Base-by-base conservation (phyloP, 37 sponge, comb jelly and placozoan species). In the Diacarnus erythraeanus region DNA sequence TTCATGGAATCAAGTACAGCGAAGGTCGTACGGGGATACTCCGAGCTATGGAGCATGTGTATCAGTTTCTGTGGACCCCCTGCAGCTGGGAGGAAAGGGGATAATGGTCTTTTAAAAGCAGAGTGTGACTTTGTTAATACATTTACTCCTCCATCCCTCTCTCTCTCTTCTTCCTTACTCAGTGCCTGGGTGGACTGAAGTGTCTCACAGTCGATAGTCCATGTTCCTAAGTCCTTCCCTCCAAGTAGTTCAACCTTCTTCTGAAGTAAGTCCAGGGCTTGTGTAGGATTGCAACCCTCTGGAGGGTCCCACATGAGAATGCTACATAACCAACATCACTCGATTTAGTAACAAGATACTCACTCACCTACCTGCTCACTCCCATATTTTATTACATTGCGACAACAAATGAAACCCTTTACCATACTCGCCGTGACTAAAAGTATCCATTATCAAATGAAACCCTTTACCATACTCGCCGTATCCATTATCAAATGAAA, bases 21-120 rank as follows among this genome's bases (percentile, higher is more conserved):
- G 78, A 86, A 90, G 2, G 91, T 85, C 34, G 79, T 86, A 21
- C 75, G 56, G 6, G 91, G 91, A 33, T 90, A 90, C 77, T 90
- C 91, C 8, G 86, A 78, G 59, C 86, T 82, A 73, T 90, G 91
- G 4, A 90, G 9, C 40, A 90, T 36, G 31, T 90, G 77, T 57
- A 86, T 51, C 59, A 78, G 23, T 58, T 61, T 76, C 40, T 38
- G 43, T 10, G 69, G 42, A 0, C 77, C 69, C 17, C 63, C 72
- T 35, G 43, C 63, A 78, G 72, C 81, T 80, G 30, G 34, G n/a
- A 10, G 21, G 38, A 21, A 15, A 56, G 57, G 57, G 57, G 57
- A 56, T 56, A 20, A 56, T 21, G 18, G 57, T 15, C 20, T 21
- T 56, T 15, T 20, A 56, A 56, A 20, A 56, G 20, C 57, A 21